Percentiles rank a stretch among this genome's conserved stretches.
Evolutionary conservation across 2,797 vertebrate genomes (phyloP).

Genomic region (Hephaestus fuliginosus): DNA sequence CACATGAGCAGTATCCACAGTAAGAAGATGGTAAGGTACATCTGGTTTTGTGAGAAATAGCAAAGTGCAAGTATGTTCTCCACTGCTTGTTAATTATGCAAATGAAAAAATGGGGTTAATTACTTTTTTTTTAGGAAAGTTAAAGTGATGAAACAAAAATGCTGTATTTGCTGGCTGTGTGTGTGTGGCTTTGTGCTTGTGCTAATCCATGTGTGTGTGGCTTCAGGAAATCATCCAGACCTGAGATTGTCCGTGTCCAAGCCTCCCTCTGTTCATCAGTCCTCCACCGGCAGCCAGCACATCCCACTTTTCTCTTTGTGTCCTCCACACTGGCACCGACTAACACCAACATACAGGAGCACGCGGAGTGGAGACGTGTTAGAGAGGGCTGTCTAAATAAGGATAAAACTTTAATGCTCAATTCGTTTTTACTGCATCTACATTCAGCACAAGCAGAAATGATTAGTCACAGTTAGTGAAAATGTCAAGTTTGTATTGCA

Average conservation of each 20-base stretch:
- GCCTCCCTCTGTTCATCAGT: conserved; percentile 12
- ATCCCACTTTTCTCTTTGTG: background rate
- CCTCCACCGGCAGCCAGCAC: background rate
- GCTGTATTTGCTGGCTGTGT: background rate
- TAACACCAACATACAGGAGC: background rate
- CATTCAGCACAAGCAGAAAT: background rate
- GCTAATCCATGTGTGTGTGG: conserved; percentile 6
- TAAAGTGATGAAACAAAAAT: too few relatives aligned
- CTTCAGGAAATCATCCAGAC: conserved; percentile 12
- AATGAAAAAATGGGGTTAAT: background rate
- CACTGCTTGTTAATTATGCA: too few relatives aligned
- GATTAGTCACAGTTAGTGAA: background rate
- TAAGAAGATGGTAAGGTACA: background rate
- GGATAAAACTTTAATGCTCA: background rate
- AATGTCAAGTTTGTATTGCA: background rate
- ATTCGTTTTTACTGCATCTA: background rate
- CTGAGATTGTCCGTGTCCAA: background rate
- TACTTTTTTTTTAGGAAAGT: conserved; percentile 8
- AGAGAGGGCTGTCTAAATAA: background rate
- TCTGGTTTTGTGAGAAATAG: background rate
- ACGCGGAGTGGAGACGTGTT: background rate
- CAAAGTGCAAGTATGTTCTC: background rate
- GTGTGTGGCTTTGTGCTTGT: background rate
- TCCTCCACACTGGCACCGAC: conserved; percentile 5
- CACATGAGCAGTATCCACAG: background rate